These are phyloP conservation scores for Macropus fuliginosus DNA, from an alignment of 2,797 vertebrate genomes.

Conservation along the genomic window DNA sequence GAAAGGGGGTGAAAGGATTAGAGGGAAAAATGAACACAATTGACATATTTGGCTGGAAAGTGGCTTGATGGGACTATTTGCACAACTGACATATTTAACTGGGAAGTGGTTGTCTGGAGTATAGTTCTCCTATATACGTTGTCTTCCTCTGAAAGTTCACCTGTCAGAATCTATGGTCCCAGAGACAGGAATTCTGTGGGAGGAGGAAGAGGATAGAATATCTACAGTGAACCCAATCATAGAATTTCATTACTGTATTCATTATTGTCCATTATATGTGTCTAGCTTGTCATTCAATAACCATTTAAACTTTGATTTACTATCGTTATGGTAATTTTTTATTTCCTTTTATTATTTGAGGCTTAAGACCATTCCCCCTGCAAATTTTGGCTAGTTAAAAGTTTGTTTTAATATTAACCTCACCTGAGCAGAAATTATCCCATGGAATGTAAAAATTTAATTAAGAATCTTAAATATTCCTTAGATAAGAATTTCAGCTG, in stretches of 20 bases:
- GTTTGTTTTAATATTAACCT: not conserved
- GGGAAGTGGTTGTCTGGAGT: not conserved
- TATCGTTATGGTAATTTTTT: conserved; percentile 75
- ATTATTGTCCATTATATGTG: conserved; percentile 87
- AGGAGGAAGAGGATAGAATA: not conserved
- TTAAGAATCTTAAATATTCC: not conserved
- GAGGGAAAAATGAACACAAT: not conserved
- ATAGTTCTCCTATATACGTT: not conserved
- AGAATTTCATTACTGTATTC: conserved; percentile 85
- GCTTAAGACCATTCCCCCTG: not conserved
- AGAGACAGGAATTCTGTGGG: not conserved
- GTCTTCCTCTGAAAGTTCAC: not conserved
- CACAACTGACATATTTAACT: not conserved
- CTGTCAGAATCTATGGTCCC: not conserved
- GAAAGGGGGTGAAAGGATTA: not conserved
- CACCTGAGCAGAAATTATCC: not conserved
- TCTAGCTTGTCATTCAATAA: conserved; percentile 86
- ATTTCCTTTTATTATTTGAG: not conserved
- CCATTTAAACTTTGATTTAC: conserved; percentile 86
- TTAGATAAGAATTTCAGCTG: not conserved
- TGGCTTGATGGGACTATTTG: not conserved
- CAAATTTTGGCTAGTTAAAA: not conserved
- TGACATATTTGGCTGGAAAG: not conserved
- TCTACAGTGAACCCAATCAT: conserved; percentile 82
- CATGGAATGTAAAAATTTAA: not conserved